A percentile compares a stretch with the other conserved stretches of the same genome.
These are phyloP conservation scores for Sycophaga agraensis DNA, from an alignment of 1,140 invertebrate species.

Conservation along the genomic window DNA sequence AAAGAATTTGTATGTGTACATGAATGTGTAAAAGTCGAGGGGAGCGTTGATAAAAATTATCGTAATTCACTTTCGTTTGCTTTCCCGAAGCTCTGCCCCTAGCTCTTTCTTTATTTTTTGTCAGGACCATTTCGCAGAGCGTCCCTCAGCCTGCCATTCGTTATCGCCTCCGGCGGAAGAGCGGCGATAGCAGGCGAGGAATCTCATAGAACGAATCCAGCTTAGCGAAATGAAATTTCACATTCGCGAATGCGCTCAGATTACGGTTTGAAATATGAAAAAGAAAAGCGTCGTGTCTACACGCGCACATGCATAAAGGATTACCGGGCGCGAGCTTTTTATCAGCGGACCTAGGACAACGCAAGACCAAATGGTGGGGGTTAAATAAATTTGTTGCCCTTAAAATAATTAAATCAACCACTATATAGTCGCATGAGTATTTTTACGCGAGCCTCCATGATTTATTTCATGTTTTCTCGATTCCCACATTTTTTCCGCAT, in stretches of 20 bases:
- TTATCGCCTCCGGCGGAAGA: slow-evolving; percentile 6
- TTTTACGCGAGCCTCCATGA: background rate
- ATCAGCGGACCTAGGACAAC: background rate
- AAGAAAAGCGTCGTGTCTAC: background rate
- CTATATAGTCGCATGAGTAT: background rate
- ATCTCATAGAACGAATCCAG: slow-evolving; percentile 12
- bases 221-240: slow-evolving; percentile 29
- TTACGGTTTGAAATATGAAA: slow-evolving; percentile 22
- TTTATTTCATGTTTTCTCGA: background rate
- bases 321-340: background rate
- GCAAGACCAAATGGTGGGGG: background rate
- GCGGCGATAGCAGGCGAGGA: background rate
- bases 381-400: slow-evolving; percentile 14
- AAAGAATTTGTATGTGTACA: too few relatives aligned
- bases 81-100: background rate
- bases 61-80: slow-evolving; percentile 11
- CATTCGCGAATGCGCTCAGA: slow-evolving; percentile 13
- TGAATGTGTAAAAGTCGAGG: background rate
- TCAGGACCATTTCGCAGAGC: background rate
- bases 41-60: slow-evolving; percentile 21
- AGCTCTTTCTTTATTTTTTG: slow-evolving; percentile 27
- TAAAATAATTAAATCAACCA: slow-evolving; percentile 13
- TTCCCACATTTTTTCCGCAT: background rate
- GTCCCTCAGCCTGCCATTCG: slow-evolving; percentile 17
- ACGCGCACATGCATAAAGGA: background rate